Evolutionary conservation across 1,140 invertebrate genomes (phyloP).

Genomic region (Carposina sasakii): DNA sequence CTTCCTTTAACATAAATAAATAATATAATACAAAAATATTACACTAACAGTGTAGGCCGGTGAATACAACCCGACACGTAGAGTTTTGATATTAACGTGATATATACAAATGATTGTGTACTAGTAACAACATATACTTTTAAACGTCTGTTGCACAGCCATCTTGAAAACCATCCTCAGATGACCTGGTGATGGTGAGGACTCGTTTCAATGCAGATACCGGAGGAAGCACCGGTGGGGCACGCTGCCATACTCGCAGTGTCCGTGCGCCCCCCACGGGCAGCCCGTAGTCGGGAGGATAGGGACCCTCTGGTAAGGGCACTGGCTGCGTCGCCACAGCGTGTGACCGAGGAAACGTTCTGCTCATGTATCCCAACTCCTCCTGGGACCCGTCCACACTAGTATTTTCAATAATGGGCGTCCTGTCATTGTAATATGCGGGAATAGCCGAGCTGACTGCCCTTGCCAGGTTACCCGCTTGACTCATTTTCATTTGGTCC

Average conservation of each 20-base stretch:
- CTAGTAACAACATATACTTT: no score
- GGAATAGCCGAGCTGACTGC: constrained; percentile 69
- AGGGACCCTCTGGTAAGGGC: constrained; percentile 55
- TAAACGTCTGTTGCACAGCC: constrained; percentile 92
- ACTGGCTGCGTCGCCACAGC: constrained; percentile 29
- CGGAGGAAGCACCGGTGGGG: constrained; percentile 86
- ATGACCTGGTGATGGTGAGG: constrained; percentile 83
- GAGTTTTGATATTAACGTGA: no score
- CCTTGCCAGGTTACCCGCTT: constrained; percentile 69
- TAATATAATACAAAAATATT: constrained; percentile 70
- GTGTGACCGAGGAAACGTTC: constrained; percentile 72
- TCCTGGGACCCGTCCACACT: constrained; percentile 74
- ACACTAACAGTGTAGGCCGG: constrained; percentile 51
- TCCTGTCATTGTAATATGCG: constrained; percentile 80
- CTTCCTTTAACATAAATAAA: constrained; percentile 66
- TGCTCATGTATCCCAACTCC: constrained; percentile 71
- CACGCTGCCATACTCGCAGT: constrained; percentile 87
- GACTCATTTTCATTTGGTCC: constrained; percentile 73
- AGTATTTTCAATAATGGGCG: constrained; percentile 81
- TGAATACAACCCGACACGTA: no score
- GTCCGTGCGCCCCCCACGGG: constrained; percentile 83
- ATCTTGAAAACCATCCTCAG: constrained; percentile 93
- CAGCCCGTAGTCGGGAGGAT: constrained; percentile 85
- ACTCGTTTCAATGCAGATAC: constrained; percentile 86
- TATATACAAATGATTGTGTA: no score